Base-by-base conservation (phyloP, 2,888 invertebrate genomes). In the Plagodis dolabraria region DNA sequence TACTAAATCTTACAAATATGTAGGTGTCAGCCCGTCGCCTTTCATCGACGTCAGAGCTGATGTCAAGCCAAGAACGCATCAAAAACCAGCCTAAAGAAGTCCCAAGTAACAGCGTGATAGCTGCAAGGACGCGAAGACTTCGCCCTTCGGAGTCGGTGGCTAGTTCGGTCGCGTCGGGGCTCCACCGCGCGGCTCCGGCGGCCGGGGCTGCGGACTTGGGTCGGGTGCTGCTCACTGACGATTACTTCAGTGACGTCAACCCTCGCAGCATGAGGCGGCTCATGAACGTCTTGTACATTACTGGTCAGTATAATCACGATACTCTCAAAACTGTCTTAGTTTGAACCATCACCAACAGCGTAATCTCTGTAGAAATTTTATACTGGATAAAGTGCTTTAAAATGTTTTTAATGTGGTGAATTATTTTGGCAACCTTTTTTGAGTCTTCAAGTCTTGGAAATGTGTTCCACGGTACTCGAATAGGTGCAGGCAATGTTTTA, bases 201-300 rank as follows among this genome's bases (percentile, higher is more conserved):
- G 70, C 76, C 0, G 96, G 96, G 5, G 96, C 96, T 1, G 96
- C 96, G 46, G 93, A 88, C 69, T 79, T 94, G 34, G 92, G 97
- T 45, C 96, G 97, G 72, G 98, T 98, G 92, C 93, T 99, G 68
- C 94, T 98, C 22, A 99, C 99, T 0, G 99, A 99, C 80, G 99
- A 99, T 87, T 99, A 99, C 93, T 99, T 99, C 87, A 99, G 98
- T 76, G 99, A 99, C 86, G 98, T 99, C 66, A 99, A 99, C 93
- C 99, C 99, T 0, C 94, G 99, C 48, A 98, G 98, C 76, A 98
- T 99, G 98, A 93, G 98, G 64, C 94, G 99, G 54, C 94, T 99
- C 33, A 98, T 99, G 98, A 99, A 99, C 87, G 98, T 99, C 60
- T 96, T 99, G 56, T 99, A 99, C 77, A 96, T 99, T 54, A 99